Percentiles rank a stretch among this genome's conserved stretches.
phyloP scores from a whole-genome alignment of 2,888 invertebrate genomes.

The Syritta pipiens region DNA sequence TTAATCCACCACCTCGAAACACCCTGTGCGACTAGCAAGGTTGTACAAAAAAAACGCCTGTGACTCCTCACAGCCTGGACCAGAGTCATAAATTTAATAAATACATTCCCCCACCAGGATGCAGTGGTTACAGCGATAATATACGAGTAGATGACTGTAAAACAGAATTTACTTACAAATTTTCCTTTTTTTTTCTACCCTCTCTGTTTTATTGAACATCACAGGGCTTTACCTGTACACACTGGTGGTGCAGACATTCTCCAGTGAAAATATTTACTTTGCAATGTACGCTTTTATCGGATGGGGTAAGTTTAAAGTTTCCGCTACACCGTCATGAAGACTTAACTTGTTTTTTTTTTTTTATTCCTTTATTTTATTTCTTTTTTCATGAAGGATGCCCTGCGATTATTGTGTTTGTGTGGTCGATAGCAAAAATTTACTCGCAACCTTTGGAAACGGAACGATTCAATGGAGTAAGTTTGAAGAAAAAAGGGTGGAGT shows the following conservation, averaged over 20 bases:
- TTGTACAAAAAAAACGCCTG: too few species aligned
- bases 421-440: slow-evolving; percentile 77
- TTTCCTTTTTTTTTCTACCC: slow-evolving; percentile 49
- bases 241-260: slow-evolving; percentile 91
- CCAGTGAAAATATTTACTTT: slow-evolving; percentile 90
- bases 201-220: slow-evolving; percentile 34
- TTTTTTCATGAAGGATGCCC: slow-evolving; percentile 74
- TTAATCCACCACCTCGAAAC: too few species aligned
- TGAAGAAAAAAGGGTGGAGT: neutral
- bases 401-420: slow-evolving; percentile 75
- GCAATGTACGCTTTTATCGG: slow-evolving; percentile 90
- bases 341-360: neutral
- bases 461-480: slow-evolving; percentile 77
- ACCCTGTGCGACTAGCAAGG: too few species aligned
- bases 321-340: neutral
- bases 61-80: neutral
- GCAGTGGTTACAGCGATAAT: slow-evolving; percentile 2
- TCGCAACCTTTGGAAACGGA: slow-evolving; percentile 75
- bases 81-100: slow-evolving; percentile 39
- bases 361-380: neutral
- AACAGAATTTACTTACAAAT: slow-evolving; percentile 7
- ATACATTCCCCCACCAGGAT: neutral
- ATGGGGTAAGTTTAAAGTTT: slow-evolving; percentile 86
- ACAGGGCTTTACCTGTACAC: slow-evolving; percentile 91
- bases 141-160: slow-evolving; percentile 8